Base-by-base conservation (phyloP, 2,888 invertebrate species). In the Agriotes lineatus region DNA sequence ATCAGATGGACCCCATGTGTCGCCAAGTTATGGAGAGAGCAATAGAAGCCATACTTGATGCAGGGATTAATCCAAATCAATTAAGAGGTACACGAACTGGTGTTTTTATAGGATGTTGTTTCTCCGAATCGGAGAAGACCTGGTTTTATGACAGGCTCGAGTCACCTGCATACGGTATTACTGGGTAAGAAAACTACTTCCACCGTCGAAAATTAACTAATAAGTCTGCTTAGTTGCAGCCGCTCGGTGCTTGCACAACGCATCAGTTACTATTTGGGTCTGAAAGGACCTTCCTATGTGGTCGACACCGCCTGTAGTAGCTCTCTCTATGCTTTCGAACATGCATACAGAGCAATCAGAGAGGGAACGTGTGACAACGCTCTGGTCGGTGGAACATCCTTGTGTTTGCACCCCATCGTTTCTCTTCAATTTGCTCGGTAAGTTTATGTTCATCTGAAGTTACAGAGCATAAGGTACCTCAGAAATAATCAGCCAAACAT, bases 231-330 rank as follows among this genome's bases (percentile, higher is more conserved):
- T n/a, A n/a, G n/a, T n/a, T n/a, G n/a, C n/a, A n/a, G n/a, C n/a
- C n/a, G n/a, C n/a, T n/a, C n/a, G n/a, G n/a, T n/a, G n/a, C n/a
- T n/a, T n/a, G n/a, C n/a, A 10, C 96, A 96, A 84, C 89, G 96
- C 59, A 89, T 98, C 72, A 96, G 96, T 0, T 96, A 94, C 83
- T 92, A 91, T 85, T 88, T 97, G 70, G 96, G 96, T 20, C 87
- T 95, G 12, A 92, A 92, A 76, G 96, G 97, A 0, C 97, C 97
- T 0, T 96, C 96, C 3, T 94, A 91, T 84, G 88, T 93, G 0
- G 87, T 96, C 9, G 97, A 98, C 84, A 96, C 97, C 0, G 97
- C 97, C 0, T 97, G 97, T 82, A 96, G 96, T n/a, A 97, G 97
- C 62, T 94, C 96, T 7, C 87, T 96, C 74, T 90, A 94, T 76